phyloP scores from a whole-genome alignment of 2,113 vertebrate genomes.

The Tonatia bakeri region DNA sequence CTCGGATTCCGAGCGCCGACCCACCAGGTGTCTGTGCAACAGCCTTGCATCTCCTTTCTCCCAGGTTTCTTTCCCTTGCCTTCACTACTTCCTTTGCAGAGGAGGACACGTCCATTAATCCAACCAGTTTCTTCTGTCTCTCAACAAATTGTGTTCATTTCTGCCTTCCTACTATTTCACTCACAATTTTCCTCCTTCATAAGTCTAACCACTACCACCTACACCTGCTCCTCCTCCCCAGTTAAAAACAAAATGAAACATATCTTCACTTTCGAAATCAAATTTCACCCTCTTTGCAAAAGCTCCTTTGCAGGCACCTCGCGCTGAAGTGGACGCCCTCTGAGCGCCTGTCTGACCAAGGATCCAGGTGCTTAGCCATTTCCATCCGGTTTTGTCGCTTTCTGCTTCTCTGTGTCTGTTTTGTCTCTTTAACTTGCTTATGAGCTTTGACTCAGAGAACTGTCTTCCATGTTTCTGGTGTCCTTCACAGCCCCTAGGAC shows the following conservation, averaged over 20 bases:
- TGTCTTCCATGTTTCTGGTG: neutral
- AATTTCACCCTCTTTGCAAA: neutral
- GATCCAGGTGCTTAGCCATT: no score
- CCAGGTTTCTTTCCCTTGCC: neutral
- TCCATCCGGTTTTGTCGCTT: neutral
- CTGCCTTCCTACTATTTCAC: neutral
- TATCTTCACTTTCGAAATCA: neutral
- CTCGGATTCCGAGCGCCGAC: accelerated
- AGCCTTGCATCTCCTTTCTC: neutral
- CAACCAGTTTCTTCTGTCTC: neutral
- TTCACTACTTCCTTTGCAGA: neutral
- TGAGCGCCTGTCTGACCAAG: neutral
- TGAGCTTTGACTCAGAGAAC: neutral
- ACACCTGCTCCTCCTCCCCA: neutral
- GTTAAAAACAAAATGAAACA: neutral
- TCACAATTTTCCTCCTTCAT: neutral
- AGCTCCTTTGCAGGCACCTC: neutral
- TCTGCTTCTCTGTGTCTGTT: neutral
- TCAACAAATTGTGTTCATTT: neutral
- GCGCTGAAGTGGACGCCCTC: neutral
- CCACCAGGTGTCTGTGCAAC: accelerated
- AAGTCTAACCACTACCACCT: neutral
- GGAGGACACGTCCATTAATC: neutral
- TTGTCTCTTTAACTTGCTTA: neutral
- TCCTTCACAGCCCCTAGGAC: neutral